phyloP scores from a whole-genome alignment of 1,140 invertebrate species.

The Orchestia grillus region DNA sequence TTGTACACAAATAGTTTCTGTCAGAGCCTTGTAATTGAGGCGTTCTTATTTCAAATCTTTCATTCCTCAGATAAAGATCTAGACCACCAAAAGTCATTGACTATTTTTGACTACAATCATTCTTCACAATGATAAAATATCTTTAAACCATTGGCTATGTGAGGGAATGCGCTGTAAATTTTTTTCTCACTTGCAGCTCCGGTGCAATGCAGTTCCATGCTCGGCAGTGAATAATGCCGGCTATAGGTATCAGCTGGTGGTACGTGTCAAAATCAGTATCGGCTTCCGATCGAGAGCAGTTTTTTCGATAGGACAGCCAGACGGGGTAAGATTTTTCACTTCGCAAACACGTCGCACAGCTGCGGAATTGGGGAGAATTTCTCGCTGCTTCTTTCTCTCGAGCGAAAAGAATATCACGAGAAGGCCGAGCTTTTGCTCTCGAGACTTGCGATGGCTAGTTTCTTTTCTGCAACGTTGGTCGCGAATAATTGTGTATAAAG shows the following conservation, averaged over 20 bases:
- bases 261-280: conserved; percentile 8
- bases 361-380: neutral
- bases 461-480: neutral
- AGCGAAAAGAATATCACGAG: neutral
- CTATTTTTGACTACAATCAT: too few species aligned
- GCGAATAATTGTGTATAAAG: neutral
- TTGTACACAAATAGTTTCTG: too few species aligned
- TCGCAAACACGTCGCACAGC: neutral
- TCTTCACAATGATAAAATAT: too few species aligned
- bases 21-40: too few species aligned
- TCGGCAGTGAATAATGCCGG: neutral
- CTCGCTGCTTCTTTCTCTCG: neutral
- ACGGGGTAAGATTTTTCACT: conserved; percentile 7
- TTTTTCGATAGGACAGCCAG: neutral
- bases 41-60: too few species aligned
- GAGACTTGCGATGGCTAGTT: neutral
- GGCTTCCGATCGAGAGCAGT: neutral
- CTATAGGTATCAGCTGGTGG: neutral
- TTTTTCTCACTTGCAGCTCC: neutral
- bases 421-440: neutral
- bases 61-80: too few species aligned
- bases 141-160: neutral
- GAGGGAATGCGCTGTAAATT: neutral
- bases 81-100: too few species aligned
- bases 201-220: neutral